Base-by-base conservation (phyloP, 2,797 vertebrate genomes). In the Cirrhinus mrigala region DNA sequence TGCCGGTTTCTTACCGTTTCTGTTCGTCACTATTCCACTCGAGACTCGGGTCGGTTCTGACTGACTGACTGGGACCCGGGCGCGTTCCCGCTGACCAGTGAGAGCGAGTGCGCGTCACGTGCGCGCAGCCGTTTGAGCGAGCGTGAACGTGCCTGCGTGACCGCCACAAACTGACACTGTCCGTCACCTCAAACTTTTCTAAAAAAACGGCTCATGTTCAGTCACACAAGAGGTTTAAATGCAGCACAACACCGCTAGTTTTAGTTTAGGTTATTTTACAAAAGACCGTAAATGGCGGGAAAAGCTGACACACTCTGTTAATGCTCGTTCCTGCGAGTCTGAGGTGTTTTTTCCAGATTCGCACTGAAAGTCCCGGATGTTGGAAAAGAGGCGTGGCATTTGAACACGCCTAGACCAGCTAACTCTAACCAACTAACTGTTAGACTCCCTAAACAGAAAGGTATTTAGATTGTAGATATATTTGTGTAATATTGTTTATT, bases 151-250 rank as follows among this genome's bases (percentile, higher is more conserved):
- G 83, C 85, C 79, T 52, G 91, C 88, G 89, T 89, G 89, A 89
- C 89, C 91, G 92, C 90, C 73, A 87, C 90, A 92, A 91, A 93
- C 90, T 92, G 94, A 91, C 92, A 93, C 91, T 69, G 91, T 87
- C 90, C 90, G 90, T 90, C 90, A 88, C 91, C 89, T 89, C 85
- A 87, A 44, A 64, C 73, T 87, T 18, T 64, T 66, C 71, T 27
- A 86, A 62, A 22, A 88, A 81, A 37, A 52, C 12, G 18, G 1
- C 76, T 50, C 40, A 29, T 48, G 48, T 48, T 12, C 29, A 79
- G 20, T 58, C 29, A 10, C 29, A 10, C 27, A 5, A 14, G 18
- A 64, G 15, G 15, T 2, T 83, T 58, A 12, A 16, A 60, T 56
- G n/a, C 22, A 15, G 16, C 62, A 50, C 2, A 27, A 10, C 58